These are phyloP conservation scores for Oncorhynchus mykiss DNA, from an alignment of 2,113 vertebrate genomes.

Conservation along the genomic window DNA sequence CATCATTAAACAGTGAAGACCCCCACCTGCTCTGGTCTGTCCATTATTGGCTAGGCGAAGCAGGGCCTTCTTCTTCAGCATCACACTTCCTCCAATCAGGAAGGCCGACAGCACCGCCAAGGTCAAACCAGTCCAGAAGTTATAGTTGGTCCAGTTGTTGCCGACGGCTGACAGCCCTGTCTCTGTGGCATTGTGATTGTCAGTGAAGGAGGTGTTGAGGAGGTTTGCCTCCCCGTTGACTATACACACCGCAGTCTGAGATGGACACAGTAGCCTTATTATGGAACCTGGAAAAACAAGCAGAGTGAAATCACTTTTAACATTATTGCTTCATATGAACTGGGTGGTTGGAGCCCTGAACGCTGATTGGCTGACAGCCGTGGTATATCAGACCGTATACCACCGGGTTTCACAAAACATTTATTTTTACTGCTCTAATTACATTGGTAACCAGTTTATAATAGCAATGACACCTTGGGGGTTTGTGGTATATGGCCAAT, in stretches of 20 bases:
- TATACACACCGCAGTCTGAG: constrained; percentile 72
- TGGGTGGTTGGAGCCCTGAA: no score
- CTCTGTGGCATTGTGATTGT: constrained; percentile 51
- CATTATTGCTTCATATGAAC: no score
- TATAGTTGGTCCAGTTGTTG: constrained; percentile 68
- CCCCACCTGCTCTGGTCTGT: constrained; percentile 85
- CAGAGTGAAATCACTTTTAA: not conserved
- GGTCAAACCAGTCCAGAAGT: constrained; percentile 84
- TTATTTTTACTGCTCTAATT: no score
- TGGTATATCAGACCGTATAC: no score
- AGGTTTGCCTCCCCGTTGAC: constrained; percentile 54
- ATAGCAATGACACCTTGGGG: no score
- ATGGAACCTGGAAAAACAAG: constrained; percentile 73
- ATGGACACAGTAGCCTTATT: constrained; percentile 77
- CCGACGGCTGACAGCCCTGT: constrained; percentile 42
- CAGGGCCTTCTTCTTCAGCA: constrained; percentile 95
- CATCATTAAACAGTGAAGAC: no score
- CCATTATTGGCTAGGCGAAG: constrained; percentile 81
- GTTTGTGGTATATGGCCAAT: no score
- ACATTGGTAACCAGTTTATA: no score
- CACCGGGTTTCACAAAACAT: no score
- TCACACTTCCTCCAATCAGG: constrained; percentile 89
- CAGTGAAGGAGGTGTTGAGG: constrained; percentile 14
- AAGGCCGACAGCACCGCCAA: constrained; percentile 88
- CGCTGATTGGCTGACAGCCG: no score